Base-by-base conservation (phyloP, 2,888 invertebrate species). In the Heteromyza rotundicornis region DNA sequence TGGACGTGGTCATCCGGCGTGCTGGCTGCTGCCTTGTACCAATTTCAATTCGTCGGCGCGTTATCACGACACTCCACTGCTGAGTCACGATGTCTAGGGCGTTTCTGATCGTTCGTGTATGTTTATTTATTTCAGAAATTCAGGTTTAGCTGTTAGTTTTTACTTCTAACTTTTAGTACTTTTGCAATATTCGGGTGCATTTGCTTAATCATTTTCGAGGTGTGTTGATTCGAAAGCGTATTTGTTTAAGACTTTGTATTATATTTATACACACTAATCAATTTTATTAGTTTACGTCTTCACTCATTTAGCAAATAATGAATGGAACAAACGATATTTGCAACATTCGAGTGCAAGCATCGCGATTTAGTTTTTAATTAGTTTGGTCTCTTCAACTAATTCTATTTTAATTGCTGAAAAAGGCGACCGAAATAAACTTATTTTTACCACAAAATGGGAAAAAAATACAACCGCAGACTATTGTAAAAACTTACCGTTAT, bases 21-120 rank as follows among this genome's bases (percentile, higher is more conserved):
- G 89, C 7, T 92, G 92, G 92, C 80, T 92, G 52, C 83, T 92
- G 71, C 92, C 92, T 27, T 90, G 92, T 75, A 85, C 86, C 19
- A 84, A 83, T 65, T 83, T 85, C 27, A 85, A 86, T 66, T 75
- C 78, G 19, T 69, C 73, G 14, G 70, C 79, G 19, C 80, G 80
- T 60, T 81, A 81, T 64, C 77, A 81, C 63, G 82, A 83, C 62
- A 82, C 80, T 51, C 82, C 83, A 62, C 70, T 83, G 51, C 72
- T 82, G 32, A 82, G 82, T 71, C 79, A 83, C 65, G 83, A 83
- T 70, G 82, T 83, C 63, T 82, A 79, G 71, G 17, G 2, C 14
- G 14, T 47, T 47, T 47, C 20, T 19, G 19, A 19, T 17, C 19
- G 20, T 47, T 5, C 16, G 40, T n/a, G n/a, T n/a, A n/a, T n/a